Evolutionary conservation across 2,113 vertebrate genomes (phyloP).

Genomic region (Corythornis cristatus): DNA sequence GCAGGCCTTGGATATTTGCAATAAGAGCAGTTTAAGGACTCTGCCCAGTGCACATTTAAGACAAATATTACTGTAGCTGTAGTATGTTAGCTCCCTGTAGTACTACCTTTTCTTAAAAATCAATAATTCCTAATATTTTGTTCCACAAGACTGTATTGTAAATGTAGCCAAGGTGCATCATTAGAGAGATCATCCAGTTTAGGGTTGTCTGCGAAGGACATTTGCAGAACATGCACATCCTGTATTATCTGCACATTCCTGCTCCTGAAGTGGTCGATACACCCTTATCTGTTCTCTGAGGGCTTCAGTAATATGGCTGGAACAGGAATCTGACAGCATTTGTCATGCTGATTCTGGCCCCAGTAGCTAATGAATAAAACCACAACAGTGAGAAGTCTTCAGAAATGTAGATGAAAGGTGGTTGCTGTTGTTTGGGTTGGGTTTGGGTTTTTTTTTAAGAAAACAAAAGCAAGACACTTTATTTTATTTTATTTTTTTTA

Average conservation of each 20-base stretch:
- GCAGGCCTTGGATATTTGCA: constrained; percentile 39
- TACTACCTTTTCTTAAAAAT: constrained; percentile 23
- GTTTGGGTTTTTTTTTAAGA: background rate
- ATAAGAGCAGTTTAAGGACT: constrained; percentile 45
- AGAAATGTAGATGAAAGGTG: background rate
- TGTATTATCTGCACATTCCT: constrained; percentile 18
- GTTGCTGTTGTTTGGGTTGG: accelerated
- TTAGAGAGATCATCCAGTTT: background rate
- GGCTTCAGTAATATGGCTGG: background rate
- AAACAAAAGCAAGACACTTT: background rate
- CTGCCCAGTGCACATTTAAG: constrained; percentile 24
- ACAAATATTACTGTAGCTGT: constrained; percentile 14
- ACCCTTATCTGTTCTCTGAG: constrained; percentile 18
- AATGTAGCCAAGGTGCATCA: background rate
- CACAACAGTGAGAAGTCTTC: background rate
- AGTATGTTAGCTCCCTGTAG: constrained; percentile 2
- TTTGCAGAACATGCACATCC: constrained; percentile 8
- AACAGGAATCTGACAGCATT: background rate
- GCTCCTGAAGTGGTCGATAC: background rate
- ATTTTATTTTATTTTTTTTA: background rate
- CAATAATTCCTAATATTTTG: constrained; percentile 20
- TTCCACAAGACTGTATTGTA: background rate
- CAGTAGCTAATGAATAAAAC: background rate
- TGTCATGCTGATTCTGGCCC: background rate
- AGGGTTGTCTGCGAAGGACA: background rate